Percentiles rank a stretch among this genome's conserved stretches.
Conservation (phyloP, 2,113 vertebrate species). For the Desmodus rotundus region DNA sequence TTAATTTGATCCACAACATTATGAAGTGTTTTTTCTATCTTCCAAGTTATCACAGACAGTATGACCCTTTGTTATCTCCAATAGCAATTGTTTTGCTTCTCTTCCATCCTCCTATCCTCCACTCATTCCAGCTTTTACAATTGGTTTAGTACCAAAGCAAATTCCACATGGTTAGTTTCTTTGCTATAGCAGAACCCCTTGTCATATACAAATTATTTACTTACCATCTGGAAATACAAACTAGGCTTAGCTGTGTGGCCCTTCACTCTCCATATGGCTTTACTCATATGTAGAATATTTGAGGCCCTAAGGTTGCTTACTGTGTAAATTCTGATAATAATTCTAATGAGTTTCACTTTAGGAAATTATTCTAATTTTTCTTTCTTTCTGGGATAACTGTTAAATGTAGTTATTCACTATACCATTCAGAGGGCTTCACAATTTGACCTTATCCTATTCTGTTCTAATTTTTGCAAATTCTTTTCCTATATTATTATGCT, state of each 20-base stretch:
- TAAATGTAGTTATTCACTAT: background rate
- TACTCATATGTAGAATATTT: background rate
- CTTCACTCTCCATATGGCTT: background rate
- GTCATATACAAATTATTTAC: background rate
- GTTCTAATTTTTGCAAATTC: background rate
- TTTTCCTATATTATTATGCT: background rate
- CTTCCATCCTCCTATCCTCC: background rate
- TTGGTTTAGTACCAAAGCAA: background rate
- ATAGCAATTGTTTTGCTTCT: background rate
- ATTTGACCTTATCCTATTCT: background rate
- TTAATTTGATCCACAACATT: background rate
- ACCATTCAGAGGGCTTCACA: background rate
- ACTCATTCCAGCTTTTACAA: background rate
- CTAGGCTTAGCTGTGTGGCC: background rate
- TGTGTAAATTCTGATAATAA: background rate
- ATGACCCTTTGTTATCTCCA: background rate
- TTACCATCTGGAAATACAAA: background rate
- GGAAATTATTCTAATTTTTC: background rate
- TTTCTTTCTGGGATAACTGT: background rate
- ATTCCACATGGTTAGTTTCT: background rate
- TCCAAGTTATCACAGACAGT: too few species aligned
- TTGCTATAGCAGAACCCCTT: background rate
- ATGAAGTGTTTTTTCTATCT: background rate
- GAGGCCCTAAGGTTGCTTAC: background rate
- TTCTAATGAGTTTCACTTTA: background rate